These are phyloP conservation scores for Epinephelus moara DNA, from an alignment of 2,113 vertebrate genomes.

Conservation along the genomic window DNA sequence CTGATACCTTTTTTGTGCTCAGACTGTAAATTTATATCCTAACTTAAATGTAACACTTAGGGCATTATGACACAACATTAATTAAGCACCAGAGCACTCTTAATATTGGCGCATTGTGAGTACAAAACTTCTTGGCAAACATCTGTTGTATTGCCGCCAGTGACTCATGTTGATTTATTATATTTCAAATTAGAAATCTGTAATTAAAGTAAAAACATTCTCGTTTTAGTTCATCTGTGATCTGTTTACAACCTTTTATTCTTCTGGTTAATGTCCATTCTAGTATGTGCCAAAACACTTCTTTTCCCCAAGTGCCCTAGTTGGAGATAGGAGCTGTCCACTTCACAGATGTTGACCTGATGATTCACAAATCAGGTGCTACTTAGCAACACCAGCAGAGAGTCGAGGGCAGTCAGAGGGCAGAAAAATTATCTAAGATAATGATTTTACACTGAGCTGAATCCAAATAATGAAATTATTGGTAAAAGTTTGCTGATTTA, in stretches of 20 bases:
- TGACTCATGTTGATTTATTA: conserved; percentile 16
- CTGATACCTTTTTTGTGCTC: conserved; percentile 35
- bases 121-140: conserved; percentile 3
- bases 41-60: conserved; percentile 1
- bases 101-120: conserved; percentile 6
- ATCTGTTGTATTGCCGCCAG: neutral
- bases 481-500: neutral
- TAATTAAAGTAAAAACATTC: neutral
- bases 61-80: neutral
- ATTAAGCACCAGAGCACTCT: conserved; percentile 25
- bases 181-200: conserved; percentile 13
- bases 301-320: neutral
- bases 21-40: neutral
- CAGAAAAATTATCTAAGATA: neutral
- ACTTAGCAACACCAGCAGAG: conserved; percentile 10
- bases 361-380: conserved; percentile 11
- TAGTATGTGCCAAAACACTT: neutral
- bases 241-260: neutral
- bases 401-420: neutral
- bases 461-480: neutral
- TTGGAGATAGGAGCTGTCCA: neutral
- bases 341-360: conserved; percentile 20
- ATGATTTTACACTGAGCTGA: conserved; percentile 17
- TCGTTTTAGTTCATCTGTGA: neutral
- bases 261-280: neutral